These are phyloP conservation scores for Microctonus hyperodae DNA, from an alignment of 2,888 invertebrate species.

Conservation along the genomic window DNA sequence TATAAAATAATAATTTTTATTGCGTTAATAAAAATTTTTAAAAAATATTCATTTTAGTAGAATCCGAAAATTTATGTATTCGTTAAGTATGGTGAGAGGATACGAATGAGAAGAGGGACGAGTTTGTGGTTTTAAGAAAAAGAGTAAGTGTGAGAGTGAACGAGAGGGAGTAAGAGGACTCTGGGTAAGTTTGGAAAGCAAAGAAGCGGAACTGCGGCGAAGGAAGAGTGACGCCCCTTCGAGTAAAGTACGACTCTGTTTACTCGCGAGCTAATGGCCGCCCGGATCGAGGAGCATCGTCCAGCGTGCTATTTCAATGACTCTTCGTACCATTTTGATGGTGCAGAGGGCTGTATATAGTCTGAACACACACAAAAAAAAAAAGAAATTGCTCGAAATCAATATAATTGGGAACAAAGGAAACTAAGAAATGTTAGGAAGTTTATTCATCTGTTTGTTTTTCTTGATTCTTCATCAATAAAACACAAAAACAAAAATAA, in stretches of 20 bases:
- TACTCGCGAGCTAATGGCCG: slow-evolving; percentile 61
- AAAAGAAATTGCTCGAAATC: neutral
- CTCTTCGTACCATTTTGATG: slow-evolving; percentile 26
- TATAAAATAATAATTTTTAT: neutral
- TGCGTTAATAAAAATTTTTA: neutral
- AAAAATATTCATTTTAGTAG: neutral
- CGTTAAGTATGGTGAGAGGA: slow-evolving; percentile 8
- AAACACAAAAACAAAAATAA: neutral
- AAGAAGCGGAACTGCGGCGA: slow-evolving; percentile 56
- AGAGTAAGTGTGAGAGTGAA: slow-evolving; percentile 1
- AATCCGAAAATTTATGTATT: slow-evolving; percentile 21
- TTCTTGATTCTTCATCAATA: neutral
- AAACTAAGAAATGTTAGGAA: slow-evolving; percentile 1
- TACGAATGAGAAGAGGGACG: neutral
- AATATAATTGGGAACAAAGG: slow-evolving; percentile 19
- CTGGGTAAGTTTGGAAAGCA: slow-evolving; percentile 36
- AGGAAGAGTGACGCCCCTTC: slow-evolving; percentile 58
- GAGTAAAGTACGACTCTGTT: slow-evolving; percentile 62
- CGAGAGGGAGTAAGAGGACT: neutral
- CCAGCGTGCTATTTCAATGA: slow-evolving; percentile 38
- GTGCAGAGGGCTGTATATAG: neutral
- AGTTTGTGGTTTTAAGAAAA: slow-evolving; percentile 23
- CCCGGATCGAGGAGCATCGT: slow-evolving; percentile 56
- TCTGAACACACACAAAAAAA: slow-evolving; percentile 11
- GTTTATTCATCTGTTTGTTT: neutral